phyloP scores from a whole-genome alignment of 2,888 invertebrate genomes.

The Stenichneumon culpator region DNA sequence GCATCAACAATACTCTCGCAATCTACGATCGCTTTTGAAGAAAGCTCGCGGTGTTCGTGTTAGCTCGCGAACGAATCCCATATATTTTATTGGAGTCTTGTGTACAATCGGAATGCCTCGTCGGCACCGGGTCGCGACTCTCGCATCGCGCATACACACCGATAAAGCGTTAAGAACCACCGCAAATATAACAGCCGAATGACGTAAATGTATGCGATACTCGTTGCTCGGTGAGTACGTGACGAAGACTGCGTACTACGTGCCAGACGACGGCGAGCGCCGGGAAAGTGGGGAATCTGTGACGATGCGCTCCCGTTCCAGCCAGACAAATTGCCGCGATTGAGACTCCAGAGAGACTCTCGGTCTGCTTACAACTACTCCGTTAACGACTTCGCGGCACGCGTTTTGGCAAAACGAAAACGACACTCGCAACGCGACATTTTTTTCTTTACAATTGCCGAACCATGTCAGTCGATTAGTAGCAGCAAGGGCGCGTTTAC shows the following conservation, averaged over 20 bases:
- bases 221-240: slow-evolving; percentile 39
- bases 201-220: slow-evolving; percentile 32
- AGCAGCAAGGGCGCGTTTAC: too few species aligned
- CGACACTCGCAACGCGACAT: too few species aligned
- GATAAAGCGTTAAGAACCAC: slow-evolving; percentile 47
- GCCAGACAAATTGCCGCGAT: slow-evolving; percentile 54
- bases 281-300: slow-evolving; percentile 4
- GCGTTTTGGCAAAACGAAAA: neutral
- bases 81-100: slow-evolving; percentile 28
- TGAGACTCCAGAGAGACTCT: slow-evolving; percentile 48
- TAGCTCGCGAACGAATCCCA: slow-evolving; percentile 14
- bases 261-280: neutral
- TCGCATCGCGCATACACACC: neutral
- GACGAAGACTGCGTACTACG: slow-evolving; percentile 23
- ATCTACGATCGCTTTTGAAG: slow-evolving; percentile 15
- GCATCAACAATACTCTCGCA: slow-evolving; percentile 28
- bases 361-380: neutral
- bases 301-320: slow-evolving; percentile 21
- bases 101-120: slow-evolving; percentile 6
- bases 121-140: neutral
- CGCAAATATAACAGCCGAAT: slow-evolving; percentile 34
- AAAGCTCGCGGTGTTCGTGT: slow-evolving; percentile 26
- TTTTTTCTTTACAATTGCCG: too few species aligned
- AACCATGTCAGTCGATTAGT: too few species aligned
- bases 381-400: neutral